These are phyloP conservation scores for Chouioia cunea DNA, from an alignment of 2,888 invertebrate genomes.

Conservation along the genomic window DNA sequence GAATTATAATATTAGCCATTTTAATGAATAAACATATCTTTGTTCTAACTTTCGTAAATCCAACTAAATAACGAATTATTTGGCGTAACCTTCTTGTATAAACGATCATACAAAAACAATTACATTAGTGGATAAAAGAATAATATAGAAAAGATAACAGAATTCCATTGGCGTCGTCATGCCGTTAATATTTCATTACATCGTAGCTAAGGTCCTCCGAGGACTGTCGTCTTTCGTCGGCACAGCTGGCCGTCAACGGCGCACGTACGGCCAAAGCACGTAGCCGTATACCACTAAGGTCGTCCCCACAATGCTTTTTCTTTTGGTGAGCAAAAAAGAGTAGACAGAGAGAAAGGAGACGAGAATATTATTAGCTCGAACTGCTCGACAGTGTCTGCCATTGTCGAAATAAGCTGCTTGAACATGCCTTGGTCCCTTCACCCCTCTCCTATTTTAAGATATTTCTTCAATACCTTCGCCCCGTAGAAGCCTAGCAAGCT, in stretches of 20 bases:
- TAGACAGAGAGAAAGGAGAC: constrained; percentile 51
- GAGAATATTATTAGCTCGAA: constrained; percentile 66
- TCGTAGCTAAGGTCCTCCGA: constrained; percentile 8
- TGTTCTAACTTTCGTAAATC: too few species aligned
- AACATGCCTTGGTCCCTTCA: constrained; percentile 25
- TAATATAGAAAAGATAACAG: constrained; percentile 14
- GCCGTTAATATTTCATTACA: constrained; percentile 41
- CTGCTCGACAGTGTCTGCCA: constrained; percentile 54
- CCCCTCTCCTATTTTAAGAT: not conserved
- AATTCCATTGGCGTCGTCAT: constrained; percentile 23
- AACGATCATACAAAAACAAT: too few species aligned
- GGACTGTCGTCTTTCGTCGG: not conserved
- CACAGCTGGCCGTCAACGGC: constrained; percentile 37
- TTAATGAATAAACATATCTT: too few species aligned
- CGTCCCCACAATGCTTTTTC: constrained; percentile 58
- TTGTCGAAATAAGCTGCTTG: constrained; percentile 60
- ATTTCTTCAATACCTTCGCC: too few species aligned
- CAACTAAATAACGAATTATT: too few species aligned
- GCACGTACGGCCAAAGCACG: constrained; percentile 45
- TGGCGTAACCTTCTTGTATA: too few species aligned
- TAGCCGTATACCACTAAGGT: constrained; percentile 43
- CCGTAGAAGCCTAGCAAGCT: constrained; percentile 8
- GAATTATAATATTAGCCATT: too few species aligned
- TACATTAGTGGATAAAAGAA: not conserved
- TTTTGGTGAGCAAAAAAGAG: constrained; percentile 52